Base-by-base conservation (phyloP, 2,888 invertebrate genomes). In the Lasioglossum marginatum region DNA sequence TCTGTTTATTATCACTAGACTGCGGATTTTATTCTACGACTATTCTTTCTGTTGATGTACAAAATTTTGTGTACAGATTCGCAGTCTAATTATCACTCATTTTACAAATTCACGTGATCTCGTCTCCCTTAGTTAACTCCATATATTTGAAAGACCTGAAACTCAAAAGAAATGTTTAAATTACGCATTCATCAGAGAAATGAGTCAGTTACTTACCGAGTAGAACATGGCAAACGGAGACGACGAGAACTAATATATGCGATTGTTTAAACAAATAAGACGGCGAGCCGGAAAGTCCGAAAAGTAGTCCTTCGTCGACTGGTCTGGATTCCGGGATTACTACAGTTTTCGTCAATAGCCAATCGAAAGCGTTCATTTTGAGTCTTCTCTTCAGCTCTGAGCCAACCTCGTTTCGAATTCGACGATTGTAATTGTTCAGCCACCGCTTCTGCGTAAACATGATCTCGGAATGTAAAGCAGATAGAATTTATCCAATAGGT, bases 311-410 rank as follows among this genome's bases (percentile, higher is more conserved):
- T 77, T 89, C 71, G 75, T 93, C 91, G 71, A 93, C 91, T 40
- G 92, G 86, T 48, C 95, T 95, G 90, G 95, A 95, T 92, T 96
- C 96, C 77, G 97, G 96, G 95, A 98, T 96, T 92, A 96, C 96
- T 84, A 96, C 95, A 16, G 98, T 98, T 94, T 98, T 97, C 92
- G 97, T 97, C 97, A 97, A 97, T 97, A 98, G 97, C 98, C 98
- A 98, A 92, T 97, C 96, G 94, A 97, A 97, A 1, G 97, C 98
- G 85, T 96, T 96, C 95, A 97, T 97, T 89, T 97, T 96, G 1
- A 97, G 97, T 93, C 97, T 97, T 60, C 95, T 96, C 92, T 97
- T 97, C 66, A 98, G 95, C 93, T 98, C 97, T 0, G 97, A 96
- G 0, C 98, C 98, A 5, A 98, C 97, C 73, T 96, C 96, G 82